Base-by-base conservation (phyloP, 2,113 vertebrate species). In the Aix galericulata region DNA sequence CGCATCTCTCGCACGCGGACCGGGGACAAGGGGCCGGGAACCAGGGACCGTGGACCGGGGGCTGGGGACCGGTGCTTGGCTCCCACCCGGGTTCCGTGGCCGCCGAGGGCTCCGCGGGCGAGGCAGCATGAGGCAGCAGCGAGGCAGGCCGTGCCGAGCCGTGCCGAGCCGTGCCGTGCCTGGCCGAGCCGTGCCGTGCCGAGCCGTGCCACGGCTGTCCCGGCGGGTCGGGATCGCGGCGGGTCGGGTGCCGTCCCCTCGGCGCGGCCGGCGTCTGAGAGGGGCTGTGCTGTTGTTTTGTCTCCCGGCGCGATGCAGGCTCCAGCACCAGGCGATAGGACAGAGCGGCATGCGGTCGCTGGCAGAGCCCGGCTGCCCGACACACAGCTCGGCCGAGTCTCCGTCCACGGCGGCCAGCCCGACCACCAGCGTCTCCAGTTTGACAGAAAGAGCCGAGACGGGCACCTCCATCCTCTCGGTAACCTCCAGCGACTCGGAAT, bases 401-500 rank as follows among this genome's bases (percentile, higher is more conserved):
- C 99, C 99, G 52, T 99, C 99, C 71, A 99, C 99, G 93, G 99
- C 99, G 92, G 99, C 99, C 97, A 99, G 99, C 97, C 99, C 99
- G 78, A 99, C 99, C 85, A 99, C 99, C 98, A 99, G 99, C 97
- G 99, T 99, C 95, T 99, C 99, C 97, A 99, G 99, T 97, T 98
- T 99, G 98, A 98, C 99, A 97, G 99, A 99, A 98, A 97, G 99
- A 97, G 99, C 98, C 85, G 99, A 99, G 96, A 99, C 99, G 79
- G 99, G 99, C 97, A 99, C 99, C 91, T 99, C 99, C 97, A 99
- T 99, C 97, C 99, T 99, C 97, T 99, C 99, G 97, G 99, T 99
- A 98, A 99, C 99, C 97, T 99, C 99, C 98, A 99, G 99, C 98
- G 99, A 99, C 98, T 99, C 99, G 95, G 99, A 99, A 98, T 99